phyloP scores from a whole-genome alignment of 2,888 invertebrate species.

The Phrixothrix hirtus region DNA sequence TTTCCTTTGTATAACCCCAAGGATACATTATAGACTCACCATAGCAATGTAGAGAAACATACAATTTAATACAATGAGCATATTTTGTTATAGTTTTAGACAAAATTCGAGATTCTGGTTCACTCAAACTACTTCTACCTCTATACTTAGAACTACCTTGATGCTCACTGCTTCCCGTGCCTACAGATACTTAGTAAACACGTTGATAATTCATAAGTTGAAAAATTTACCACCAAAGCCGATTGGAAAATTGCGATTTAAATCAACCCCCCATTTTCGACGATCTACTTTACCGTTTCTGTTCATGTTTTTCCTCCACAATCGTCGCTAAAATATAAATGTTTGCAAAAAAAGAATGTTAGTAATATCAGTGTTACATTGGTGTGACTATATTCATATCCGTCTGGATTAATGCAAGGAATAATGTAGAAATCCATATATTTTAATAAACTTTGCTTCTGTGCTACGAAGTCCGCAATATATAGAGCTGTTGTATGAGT shows the following conservation, averaged over 20 bases:
- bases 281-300: neutral
- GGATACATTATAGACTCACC: slow-evolving; percentile 38
- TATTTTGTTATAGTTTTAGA: neutral
- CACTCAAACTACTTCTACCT: neutral
- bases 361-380: slow-evolving; percentile 15
- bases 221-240: neutral
- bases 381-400: slow-evolving; percentile 37
- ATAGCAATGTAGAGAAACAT: slow-evolving; percentile 33
- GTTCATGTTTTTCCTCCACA: neutral
- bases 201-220: no score
- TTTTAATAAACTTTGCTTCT: slow-evolving; percentile 24
- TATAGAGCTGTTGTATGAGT: slow-evolving; percentile 33
- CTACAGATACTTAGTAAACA: neutral
- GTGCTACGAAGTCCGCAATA: slow-evolving; percentile 32
- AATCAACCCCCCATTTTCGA: neutral
- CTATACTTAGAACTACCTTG: neutral
- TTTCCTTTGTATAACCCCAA: slow-evolving; percentile 32
- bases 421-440: slow-evolving; percentile 37
- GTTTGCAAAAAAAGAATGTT: neutral
- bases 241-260: neutral
- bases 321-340: neutral
- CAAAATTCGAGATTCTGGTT: neutral
- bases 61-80: neutral
- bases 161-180: neutral
- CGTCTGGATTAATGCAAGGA: slow-evolving; percentile 40